Conservation (phyloP, 2,113 vertebrate genomes). For the Pygoscelis antarcticus region DNA sequence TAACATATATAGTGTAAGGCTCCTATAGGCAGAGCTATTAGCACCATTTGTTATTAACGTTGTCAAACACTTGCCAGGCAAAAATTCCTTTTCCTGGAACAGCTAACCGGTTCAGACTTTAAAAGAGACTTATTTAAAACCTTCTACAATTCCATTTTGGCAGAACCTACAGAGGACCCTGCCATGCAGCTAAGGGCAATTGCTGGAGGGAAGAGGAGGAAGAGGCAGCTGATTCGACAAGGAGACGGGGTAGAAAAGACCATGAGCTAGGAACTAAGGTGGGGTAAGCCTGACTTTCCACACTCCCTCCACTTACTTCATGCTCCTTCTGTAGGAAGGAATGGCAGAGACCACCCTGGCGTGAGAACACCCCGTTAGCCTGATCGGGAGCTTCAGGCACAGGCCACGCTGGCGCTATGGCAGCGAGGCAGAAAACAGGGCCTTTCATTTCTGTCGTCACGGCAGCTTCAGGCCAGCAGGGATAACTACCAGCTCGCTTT, state of each 20-base stretch:
- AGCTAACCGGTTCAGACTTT: not conserved
- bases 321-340: not conserved
- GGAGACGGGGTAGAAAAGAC: not conserved
- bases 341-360: not conserved
- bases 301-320: rapidly evolving
- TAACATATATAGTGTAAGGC: rapidly evolving
- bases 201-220: not conserved
- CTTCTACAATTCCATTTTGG: not conserved
- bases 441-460: rapidly evolving
- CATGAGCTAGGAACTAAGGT: not conserved
- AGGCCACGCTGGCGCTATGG: rapidly evolving
- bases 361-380: rapidly evolving
- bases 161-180: not conserved
- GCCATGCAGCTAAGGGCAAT: not conserved
- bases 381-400: not conserved
- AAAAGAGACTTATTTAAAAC: not conserved
- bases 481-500: not conserved
- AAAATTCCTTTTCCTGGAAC: not conserved
- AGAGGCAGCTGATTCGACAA: not conserved
- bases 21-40: not conserved
- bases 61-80: not conserved
- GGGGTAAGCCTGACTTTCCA: not conserved
- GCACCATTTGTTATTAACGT: not conserved
- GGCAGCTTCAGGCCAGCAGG: not conserved
- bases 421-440: rapidly evolving